Conservation (phyloP, 2,888 invertebrate species). For the Chrysina gloriosa region DNA sequence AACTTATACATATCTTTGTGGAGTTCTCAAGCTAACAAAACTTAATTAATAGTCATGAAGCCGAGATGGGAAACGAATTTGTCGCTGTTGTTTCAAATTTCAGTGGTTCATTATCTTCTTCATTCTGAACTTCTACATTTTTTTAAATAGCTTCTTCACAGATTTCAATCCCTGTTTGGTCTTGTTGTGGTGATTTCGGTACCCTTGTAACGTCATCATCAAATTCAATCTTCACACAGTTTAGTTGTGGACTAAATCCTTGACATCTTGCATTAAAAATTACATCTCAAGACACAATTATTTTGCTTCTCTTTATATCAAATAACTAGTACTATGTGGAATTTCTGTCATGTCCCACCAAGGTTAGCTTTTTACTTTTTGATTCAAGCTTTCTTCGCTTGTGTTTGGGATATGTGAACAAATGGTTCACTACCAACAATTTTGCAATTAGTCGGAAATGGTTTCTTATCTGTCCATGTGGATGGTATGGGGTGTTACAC, state of each 20-base stretch:
- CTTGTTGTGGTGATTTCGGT: not conserved
- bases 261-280: not conserved
- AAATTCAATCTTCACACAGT: not conserved
- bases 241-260: not conserved
- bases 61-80: not conserved
- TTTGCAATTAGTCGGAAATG: not conserved
- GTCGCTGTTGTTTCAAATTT: not conserved
- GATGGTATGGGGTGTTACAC: not conserved
- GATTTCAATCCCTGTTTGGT: not conserved
- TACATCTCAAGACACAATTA: not conserved
- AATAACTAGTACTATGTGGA: not conserved
- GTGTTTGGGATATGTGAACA: conserved; percentile 6
- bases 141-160: no score
- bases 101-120: not conserved
- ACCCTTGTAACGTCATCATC: not conserved
- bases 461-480: conserved; percentile 19
- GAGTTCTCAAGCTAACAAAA: not conserved
- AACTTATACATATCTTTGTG: not conserved
- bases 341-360: not conserved
- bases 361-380: conserved; percentile 1
- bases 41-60: not conserved
- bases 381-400: not conserved
- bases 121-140: no score
- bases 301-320: not conserved
- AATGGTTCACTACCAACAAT: not conserved